These are phyloP conservation scores for Siniperca undulata DNA, from an alignment of 2,797 vertebrate species.

Conservation along the genomic window DNA sequence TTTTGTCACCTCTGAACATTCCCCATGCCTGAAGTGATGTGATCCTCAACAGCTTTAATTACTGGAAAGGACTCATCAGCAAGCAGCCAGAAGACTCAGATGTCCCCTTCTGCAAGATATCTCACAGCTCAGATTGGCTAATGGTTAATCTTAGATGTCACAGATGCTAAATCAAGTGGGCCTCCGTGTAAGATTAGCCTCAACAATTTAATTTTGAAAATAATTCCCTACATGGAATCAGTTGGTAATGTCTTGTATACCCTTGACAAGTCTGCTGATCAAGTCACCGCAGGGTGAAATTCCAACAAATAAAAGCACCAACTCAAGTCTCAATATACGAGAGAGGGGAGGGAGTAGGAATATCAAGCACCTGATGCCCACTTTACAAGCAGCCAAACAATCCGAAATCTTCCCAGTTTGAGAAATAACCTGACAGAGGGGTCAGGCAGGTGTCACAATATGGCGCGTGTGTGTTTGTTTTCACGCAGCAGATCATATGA, in stretches of 20 bases:
- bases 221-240: neutral
- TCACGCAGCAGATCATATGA: constrained; percentile 24
- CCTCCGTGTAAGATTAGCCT: constrained; percentile 14
- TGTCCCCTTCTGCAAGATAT: constrained; percentile 49
- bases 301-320: constrained; percentile 12
- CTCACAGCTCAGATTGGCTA: constrained; percentile 43
- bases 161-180: constrained; percentile 46
- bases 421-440: constrained; percentile 14
- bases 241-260: neutral
- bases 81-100: constrained; percentile 46
- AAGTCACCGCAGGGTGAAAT: neutral
- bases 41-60: constrained; percentile 50
- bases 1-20: constrained; percentile 67
- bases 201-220: constrained; percentile 22
- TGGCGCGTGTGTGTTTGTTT: constrained; percentile 9
- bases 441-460: constrained; percentile 17
- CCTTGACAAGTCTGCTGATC: neutral
- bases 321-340: neutral
- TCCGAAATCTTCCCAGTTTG: neutral
- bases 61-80: constrained; percentile 58
- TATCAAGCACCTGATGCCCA: neutral
- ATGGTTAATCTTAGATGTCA: constrained; percentile 57
- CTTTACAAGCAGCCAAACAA: neutral
- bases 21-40: constrained; percentile 9
- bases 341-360: neutral